Base-by-base conservation (phyloP, 2,797 vertebrate genomes). In the Sebastes diaconus region DNA sequence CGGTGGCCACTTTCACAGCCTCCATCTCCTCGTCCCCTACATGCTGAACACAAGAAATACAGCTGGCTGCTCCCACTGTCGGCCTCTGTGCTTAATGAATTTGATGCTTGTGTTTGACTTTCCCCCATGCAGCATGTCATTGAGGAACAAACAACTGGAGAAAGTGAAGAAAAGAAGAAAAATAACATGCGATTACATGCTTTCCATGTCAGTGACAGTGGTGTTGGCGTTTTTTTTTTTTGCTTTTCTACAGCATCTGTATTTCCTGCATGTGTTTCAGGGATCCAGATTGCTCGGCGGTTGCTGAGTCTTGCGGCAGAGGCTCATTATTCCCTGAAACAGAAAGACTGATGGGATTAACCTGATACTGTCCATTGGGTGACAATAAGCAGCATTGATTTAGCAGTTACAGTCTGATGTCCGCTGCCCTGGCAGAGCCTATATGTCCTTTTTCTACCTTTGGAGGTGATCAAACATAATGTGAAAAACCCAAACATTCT, bases 371-470 rank as follows among this genome's bases (percentile, higher is more conserved):
- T 90, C 83, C 75, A 85, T 75, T 86, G 90, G 90, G 83, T 86
- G 81, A 89, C 89, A 92, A 88, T 90, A 93, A 91, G 89, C 81
- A 88, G 77, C 90, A 93, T 86, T 89, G 91, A 94, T 94, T 90
- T 89, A 75, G 75, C 90, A 91, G 89, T 93, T 92, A 86, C 81
- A 85, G 80, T 79, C 83, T 83, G 79, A 87, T 84, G 84, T 74
- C 73, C 60, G 75, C 64, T 59, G 42, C 67, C 54, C 73, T 71
- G 73, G 59, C 75, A 67, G 54, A 65, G 55, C 52, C 22, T 16
- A 50, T 16, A 42, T 68, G 72, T 78, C 65, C 77, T 84, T 29
- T 65, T 36, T 85, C n/a, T 84, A 81, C 80, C 72, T 85, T 86
- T 80, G 73, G 22, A 79, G 70, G 13, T 59, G 81, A 76, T 81